A percentile compares a stretch with the other conserved stretches of the same genome.
Conservation (phyloP, 2,113 vertebrate species). For the Perca schrenkii region DNA sequence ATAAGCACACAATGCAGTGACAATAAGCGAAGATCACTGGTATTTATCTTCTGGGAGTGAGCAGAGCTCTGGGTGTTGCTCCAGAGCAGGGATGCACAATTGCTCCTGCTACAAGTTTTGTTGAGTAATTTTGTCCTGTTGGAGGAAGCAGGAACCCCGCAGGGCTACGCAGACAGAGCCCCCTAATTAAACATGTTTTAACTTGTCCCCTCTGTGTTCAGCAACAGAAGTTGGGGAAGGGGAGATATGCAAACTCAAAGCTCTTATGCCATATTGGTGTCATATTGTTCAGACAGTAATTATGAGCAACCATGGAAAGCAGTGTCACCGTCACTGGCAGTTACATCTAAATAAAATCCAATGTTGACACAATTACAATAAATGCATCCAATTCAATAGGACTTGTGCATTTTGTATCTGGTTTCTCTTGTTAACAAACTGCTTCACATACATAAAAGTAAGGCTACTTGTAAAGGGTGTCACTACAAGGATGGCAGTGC, state of each 20-base stretch:
- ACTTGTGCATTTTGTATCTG: neutral
- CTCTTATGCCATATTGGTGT: neutral
- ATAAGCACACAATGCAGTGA: neutral
- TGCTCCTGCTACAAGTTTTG: neutral
- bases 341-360: neutral
- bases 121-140: neutral
- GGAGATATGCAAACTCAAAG: neutral
- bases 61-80: neutral
- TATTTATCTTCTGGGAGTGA: constrained; percentile 31
- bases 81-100: neutral
- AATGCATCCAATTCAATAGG: neutral
- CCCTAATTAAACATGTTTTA: constrained; percentile 7
- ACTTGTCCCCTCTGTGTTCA: neutral
- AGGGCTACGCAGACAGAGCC: neutral
- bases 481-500: neutral
- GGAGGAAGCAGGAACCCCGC: neutral
- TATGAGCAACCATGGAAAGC: neutral
- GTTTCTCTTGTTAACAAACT: neutral
- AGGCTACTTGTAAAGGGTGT: neutral
- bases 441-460: neutral
- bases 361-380: neutral
- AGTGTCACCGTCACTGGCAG: neutral
- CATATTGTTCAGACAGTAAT: neutral
- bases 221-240: neutral
- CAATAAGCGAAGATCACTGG: neutral